Percentiles rank a stretch among this genome's conserved stretches.
Conservation (phyloP, 2,113 vertebrate species). For the Pygathrix nemaeus region DNA sequence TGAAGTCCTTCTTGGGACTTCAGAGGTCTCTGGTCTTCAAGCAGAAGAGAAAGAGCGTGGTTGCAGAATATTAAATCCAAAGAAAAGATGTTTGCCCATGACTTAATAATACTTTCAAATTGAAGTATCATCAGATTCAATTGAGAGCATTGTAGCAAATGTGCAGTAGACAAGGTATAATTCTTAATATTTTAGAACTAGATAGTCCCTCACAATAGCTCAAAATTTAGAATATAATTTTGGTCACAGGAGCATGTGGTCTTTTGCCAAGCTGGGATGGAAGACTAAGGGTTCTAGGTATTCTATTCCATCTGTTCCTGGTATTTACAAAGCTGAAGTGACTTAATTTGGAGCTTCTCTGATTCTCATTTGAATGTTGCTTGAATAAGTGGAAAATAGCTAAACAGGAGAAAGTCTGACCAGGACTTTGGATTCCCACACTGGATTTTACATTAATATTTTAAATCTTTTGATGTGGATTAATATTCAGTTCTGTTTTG, state of each 20-base stretch:
- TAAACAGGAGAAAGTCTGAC: background rate
- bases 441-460: background rate
- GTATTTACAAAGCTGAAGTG: background rate
- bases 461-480: background rate
- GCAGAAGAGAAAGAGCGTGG: background rate
- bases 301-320: background rate
- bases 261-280: background rate
- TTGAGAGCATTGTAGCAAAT: background rate
- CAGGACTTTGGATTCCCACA: background rate
- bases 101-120: background rate
- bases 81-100: background rate
- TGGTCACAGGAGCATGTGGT: background rate
- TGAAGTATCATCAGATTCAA: background rate
- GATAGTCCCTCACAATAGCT: background rate
- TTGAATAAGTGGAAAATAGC: background rate
- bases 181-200: background rate
- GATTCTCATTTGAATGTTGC: background rate
- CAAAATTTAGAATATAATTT: background rate
- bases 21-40: background rate
- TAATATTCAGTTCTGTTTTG: background rate
- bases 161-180: background rate
- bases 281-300: background rate
- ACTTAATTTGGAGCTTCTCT: background rate
- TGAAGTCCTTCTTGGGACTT: background rate
- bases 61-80: background rate